phyloP scores from a whole-genome alignment of 2,888 invertebrate species.

The Pachycephus smyrnensis region DNA sequence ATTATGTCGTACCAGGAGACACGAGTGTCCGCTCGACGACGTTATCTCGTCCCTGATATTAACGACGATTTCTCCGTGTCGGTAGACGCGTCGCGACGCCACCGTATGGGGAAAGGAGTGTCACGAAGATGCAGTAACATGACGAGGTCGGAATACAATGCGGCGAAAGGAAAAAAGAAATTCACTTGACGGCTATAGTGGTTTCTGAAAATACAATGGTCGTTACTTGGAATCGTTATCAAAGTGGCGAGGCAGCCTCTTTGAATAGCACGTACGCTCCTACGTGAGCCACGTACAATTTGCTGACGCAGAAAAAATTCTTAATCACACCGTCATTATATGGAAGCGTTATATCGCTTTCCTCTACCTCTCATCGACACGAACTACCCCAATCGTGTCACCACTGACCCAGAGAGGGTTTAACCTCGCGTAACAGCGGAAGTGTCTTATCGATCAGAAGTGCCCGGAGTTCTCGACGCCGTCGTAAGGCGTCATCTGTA shows the following conservation, averaged over 20 bases:
- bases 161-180: neutral
- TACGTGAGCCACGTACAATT: neutral
- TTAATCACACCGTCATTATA: neutral
- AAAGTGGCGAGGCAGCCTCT: neutral
- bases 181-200: neutral
- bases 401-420: neutral
- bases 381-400: neutral
- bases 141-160: neutral
- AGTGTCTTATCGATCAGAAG: neutral
- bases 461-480: neutral
- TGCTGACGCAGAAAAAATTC: neutral
- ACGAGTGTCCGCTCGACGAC: neutral
- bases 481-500: neutral
- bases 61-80: neutral
- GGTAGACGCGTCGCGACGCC: neutral
- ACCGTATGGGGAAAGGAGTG: neutral
- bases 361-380: neutral
- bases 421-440: neutral
- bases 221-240: neutral
- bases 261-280: neutral
- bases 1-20: constrained; percentile 13
- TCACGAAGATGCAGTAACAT: neutral
- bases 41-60: neutral
- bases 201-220: neutral
- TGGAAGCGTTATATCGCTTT: neutral